These are phyloP conservation scores for Aricia agestis DNA, from an alignment of 1,140 invertebrate species.

Conservation along the genomic window DNA sequence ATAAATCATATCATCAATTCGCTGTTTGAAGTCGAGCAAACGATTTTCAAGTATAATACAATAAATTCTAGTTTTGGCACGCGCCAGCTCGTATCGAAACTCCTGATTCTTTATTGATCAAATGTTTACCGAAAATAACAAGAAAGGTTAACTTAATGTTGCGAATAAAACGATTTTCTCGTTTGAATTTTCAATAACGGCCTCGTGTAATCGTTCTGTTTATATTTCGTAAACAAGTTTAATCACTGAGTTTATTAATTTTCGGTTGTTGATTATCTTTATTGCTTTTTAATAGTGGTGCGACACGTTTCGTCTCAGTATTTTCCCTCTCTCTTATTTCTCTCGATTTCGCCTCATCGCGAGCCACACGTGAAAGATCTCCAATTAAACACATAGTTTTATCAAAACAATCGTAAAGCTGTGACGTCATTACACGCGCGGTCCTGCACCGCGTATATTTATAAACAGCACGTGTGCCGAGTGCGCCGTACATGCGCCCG, in stretches of 20 bases:
- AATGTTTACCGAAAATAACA: conserved; percentile 16
- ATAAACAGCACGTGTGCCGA: conserved; percentile 67
- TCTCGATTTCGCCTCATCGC: not conserved
- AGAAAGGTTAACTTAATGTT: conserved; percentile 13
- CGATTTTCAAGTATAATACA: conserved; percentile 16
- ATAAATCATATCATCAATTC: conserved; percentile 16
- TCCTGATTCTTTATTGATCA: conserved; percentile 15
- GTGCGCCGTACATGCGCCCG: conserved; percentile 46
- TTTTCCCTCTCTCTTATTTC: not conserved
- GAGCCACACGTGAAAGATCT: not conserved
- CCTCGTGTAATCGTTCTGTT: not conserved
- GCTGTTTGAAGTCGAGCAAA: conserved; percentile 14
- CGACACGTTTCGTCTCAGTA: not conserved
- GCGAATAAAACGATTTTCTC: conserved; percentile 9
- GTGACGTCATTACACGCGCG: conserved; percentile 63
- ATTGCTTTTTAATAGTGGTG: not conserved
- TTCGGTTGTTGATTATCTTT: not conserved
- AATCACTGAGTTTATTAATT: not conserved
- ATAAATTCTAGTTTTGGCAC: conserved; percentile 14
- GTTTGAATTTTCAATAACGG: conserved; percentile 1
- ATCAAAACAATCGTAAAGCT: conserved; percentile 39
- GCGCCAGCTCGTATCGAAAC: conserved; percentile 12
- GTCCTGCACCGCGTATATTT: conserved; percentile 51
- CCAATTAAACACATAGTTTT: conserved; percentile 29
- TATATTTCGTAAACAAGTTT: not conserved